A percentile compares a stretch with the other conserved stretches of the same genome.
phyloP scores from a whole-genome alignment of 2,888 invertebrate species.

The Synanthedon vespiformis region DNA sequence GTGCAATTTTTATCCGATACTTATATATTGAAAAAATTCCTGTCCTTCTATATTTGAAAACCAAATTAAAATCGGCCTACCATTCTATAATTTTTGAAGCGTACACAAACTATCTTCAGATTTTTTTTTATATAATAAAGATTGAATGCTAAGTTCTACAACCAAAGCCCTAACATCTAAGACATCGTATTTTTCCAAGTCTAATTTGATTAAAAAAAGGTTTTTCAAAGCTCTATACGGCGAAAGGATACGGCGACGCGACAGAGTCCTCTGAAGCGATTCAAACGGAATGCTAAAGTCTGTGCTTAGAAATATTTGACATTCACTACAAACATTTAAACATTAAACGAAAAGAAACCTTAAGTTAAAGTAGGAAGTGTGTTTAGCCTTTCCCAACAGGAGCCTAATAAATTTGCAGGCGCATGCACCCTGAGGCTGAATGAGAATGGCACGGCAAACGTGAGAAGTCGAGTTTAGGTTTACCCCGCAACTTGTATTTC shows the following conservation, averaged over 20 bases:
- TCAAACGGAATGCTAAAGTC: slow-evolving; percentile 14
- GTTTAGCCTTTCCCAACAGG: background rate
- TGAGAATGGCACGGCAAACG: background rate
- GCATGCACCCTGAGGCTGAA: slow-evolving; percentile 1
- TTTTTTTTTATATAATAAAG: too few species aligned
- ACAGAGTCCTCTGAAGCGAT: slow-evolving; percentile 4
- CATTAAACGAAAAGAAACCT: background rate
- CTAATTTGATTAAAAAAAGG: background rate
- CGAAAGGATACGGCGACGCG: background rate
- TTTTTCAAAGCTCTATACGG: background rate
- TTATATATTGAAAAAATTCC: too few species aligned
- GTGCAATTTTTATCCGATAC: too few species aligned
- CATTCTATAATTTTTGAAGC: too few species aligned
- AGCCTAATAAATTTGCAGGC: background rate
- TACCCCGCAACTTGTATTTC: background rate
- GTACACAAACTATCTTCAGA: too few species aligned
- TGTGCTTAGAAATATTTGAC: background rate
- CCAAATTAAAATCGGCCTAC: too few species aligned
- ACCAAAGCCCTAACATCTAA: too few species aligned
- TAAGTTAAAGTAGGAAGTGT: background rate
- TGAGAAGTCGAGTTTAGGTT: slow-evolving; percentile 1
- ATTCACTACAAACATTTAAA: background rate
- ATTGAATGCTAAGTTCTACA: too few species aligned
- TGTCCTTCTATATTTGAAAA: too few species aligned
- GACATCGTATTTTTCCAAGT: too few species aligned